Evolutionary conservation across 1,140 invertebrate species (phyloP), one percentile per base, ranked within the genome.

Genomic region (Aphidius ervi): DNA sequence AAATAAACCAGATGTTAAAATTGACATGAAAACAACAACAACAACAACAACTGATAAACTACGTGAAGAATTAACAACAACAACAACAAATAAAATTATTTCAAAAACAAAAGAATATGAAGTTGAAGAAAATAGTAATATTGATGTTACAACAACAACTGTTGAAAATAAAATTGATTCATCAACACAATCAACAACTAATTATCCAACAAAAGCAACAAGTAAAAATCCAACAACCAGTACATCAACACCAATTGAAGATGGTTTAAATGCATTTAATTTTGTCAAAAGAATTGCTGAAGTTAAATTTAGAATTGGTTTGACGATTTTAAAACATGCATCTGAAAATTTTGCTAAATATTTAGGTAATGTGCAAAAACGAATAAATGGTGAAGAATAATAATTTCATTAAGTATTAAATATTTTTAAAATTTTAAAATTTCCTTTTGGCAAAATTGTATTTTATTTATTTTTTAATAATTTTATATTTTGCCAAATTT

Each of bases 261-360:
- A 72, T 9, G 68, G 70, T 42, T 80, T 79, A 42, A 76, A 75
- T 23, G 67, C 83, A 43, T 68, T 82, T 7, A 71, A 67, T 9
- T 70, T 83, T 58, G 69, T 83, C 41, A 78, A 74, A 63, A 78
- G 74, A 56, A 65, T 83, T 37, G 80, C 78, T 0, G 79, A 83
- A 67, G 70, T 82, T 37, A 84, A 84, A 69, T 66, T 84, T 8
- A 69, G 75, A 61, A 59, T 84, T 7, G 82, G 81, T 1, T 59
- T 84, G n/a, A 78, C 76, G 6, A 63, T 84, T 16, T 62, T 84
- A 3, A 80, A 76, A 63, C 77, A 77, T 47, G 82, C 82, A 0
- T 79, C 81, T 47, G 79, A 82, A 57, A 77, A 78, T 5, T 79
- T 83, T 57, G 75, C 81, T 2, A 75, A 73, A 59, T 84, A 83